These are phyloP conservation scores for Drosophila murphyi DNA, from an alignment of 1,140 invertebrate genomes.

Conservation along the genomic window DNA sequence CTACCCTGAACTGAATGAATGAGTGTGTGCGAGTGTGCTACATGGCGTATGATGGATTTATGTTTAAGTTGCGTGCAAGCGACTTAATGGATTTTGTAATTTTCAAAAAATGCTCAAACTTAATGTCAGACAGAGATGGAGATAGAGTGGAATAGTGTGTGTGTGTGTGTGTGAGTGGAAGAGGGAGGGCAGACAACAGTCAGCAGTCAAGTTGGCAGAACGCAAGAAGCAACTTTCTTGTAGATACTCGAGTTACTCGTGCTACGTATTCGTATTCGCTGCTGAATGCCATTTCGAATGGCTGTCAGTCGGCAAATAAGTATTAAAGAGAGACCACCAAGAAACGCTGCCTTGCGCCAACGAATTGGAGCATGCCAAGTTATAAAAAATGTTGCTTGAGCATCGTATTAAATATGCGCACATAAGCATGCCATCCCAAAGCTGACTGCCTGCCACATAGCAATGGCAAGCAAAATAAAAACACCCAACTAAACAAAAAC, in stretches of 20 bases:
- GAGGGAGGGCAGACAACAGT: not conserved
- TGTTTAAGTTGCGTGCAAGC: conserved; percentile 83
- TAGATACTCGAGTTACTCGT: conserved; percentile 53
- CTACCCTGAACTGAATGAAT: conserved; percentile 35
- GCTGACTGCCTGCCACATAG: conserved; percentile 14
- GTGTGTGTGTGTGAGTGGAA: not conserved
- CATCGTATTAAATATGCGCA: conserved; percentile 76
- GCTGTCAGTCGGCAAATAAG: conserved; percentile 16
- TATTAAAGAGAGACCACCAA: conserved; percentile 48
- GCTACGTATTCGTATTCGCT: conserved; percentile 38
- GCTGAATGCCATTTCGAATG: conserved; percentile 35
- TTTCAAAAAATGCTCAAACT: conserved; percentile 57
- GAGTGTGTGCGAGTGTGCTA: conserved; percentile 56
- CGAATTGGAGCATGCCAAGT: conserved; percentile 80
- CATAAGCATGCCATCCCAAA: conserved; percentile 66
- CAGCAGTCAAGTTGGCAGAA: conserved; percentile 57
- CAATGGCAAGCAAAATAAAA: conserved; percentile 41
- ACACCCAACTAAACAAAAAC: conserved; percentile 24
- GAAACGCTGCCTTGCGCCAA: conserved; percentile 57
- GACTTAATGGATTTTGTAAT: conserved; percentile 84
- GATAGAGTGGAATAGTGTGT: not conserved
- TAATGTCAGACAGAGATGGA: conserved; percentile 8
- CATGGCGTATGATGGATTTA: conserved; percentile 83
- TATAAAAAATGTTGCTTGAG: conserved; percentile 77
- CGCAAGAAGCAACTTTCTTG: conserved; percentile 39